Base-by-base conservation (phyloP, 2,113 vertebrate species). In the Perca schrenkii region DNA sequence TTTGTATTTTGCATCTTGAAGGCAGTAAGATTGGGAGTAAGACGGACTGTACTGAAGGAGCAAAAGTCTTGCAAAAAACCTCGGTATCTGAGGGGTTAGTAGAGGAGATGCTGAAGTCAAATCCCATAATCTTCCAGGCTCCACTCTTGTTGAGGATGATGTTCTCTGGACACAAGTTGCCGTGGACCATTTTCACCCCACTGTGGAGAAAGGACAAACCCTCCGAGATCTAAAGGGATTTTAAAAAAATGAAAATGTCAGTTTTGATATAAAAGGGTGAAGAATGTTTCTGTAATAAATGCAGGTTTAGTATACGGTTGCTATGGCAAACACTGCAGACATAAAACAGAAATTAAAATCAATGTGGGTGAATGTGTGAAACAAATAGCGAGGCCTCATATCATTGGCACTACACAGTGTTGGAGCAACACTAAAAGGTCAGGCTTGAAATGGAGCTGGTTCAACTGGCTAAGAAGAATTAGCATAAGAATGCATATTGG, bases 81-180 rank as follows among this genome's bases (percentile, higher is more conserved):
- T 99, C 97, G 63, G 97, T 94, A 28, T 99, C 98, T 7, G 98
- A 97, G 10, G 97, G 96, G 94, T 99, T 99, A 78, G 84, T 94
- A 21, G 98, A 97, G 8, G 97, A 98, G 88, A 98, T 96, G 91
- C 96, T 98, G 94, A 99, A 99, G 94, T 99, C 98, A 89, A 99
- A 99, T 64, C 98, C 98, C 97, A 98, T 99, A 90, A 99, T 99
- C 95, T 99, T 99, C 98, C 98, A 99, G 17, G 97, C 96, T 79
- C 98, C 98, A 54, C 96, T 99, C 91, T 99, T 99, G 94, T 99
- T 99, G 82, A 99, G 94, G 92, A 99, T 99, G 90, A 99, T 95
- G 91, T 99, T 99, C 93, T 99, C 97, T 76, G 92, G 95, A 89
- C 96, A 97, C 89, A 99, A 91, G 92, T 99, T 99, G 58, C 98